These are phyloP conservation scores for Clamator glandarius DNA, from an alignment of 2,797 vertebrate genomes.

Conservation along the genomic window DNA sequence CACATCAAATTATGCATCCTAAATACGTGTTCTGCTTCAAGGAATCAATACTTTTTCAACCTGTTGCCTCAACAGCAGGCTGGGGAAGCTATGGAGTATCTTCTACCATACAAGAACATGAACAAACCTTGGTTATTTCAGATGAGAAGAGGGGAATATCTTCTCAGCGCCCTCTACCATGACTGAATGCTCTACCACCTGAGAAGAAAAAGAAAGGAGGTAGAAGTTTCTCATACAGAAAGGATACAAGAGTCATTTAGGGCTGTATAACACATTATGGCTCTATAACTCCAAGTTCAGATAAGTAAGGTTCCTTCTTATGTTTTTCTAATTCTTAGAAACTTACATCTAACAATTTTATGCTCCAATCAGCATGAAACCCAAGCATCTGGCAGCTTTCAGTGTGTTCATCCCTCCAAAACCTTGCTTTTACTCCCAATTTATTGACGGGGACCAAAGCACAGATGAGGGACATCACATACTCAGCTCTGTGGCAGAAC, in stretches of 20 bases:
- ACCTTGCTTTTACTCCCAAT: not conserved
- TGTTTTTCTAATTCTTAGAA: not conserved
- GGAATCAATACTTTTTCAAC: not conserved
- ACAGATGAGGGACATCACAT: not conserved
- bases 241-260: not conserved
- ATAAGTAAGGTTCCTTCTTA: not conserved
- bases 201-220: not conserved
- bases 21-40: not conserved
- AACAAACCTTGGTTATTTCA: not conserved
- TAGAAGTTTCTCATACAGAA: not conserved
- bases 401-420: not conserved
- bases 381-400: not conserved
- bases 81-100: not conserved
- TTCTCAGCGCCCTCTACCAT: not conserved
- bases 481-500: not conserved
- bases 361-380: not conserved
- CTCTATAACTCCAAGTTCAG: not conserved
- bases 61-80: not conserved
- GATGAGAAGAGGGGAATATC: not conserved
- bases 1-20: not conserved
- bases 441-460: not conserved
- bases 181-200: not conserved
- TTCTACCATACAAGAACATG: not conserved
- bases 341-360: not conserved
- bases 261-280: not conserved